Evolutionary conservation across 2,888 invertebrate species (phyloP).

Genomic region (Physocephala rufipes): DNA sequence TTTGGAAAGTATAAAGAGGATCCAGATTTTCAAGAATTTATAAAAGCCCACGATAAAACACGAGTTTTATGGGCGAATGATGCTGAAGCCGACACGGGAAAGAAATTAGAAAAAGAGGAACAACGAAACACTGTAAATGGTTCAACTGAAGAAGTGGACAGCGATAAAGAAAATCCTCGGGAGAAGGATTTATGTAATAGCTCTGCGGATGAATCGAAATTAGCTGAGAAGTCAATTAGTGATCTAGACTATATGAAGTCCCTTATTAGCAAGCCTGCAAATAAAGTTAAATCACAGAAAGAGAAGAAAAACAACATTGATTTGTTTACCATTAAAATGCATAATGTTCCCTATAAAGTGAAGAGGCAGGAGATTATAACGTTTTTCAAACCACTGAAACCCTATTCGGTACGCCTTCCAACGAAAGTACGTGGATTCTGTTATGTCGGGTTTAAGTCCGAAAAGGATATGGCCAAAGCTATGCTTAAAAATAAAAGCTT

Average conservation of each 20-base stretch:
- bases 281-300: slow-evolving; percentile 58
- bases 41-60: slow-evolving; percentile 80
- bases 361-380: slow-evolving; percentile 85
- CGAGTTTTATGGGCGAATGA: slow-evolving; percentile 70
- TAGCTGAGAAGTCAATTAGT: slow-evolving; percentile 78
- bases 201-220: slow-evolving; percentile 67
- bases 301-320: slow-evolving; percentile 62
- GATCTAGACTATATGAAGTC: slow-evolving; percentile 84
- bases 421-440: slow-evolving; percentile 83
- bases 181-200: slow-evolving; percentile 58
- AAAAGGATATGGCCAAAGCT: slow-evolving; percentile 81
- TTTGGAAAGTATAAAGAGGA: slow-evolving; percentile 85
- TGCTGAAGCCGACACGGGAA: slow-evolving; percentile 51
- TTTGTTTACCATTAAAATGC: slow-evolving; percentile 76
- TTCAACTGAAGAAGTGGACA: slow-evolving; percentile 54
- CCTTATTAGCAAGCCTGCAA: slow-evolving; percentile 66
- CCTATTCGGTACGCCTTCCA: slow-evolving; percentile 82
- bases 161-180: slow-evolving; percentile 61
- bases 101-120: slow-evolving; percentile 51
- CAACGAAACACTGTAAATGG: slow-evolving; percentile 56
- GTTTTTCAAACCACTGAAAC: slow-evolving; percentile 83
- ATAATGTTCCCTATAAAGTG: slow-evolving; percentile 79
- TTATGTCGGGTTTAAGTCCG: slow-evolving; percentile 88
- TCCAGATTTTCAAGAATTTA: slow-evolving; percentile 87
- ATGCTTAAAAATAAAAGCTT: slow-evolving; percentile 86